Evolutionary conservation across 2,797 vertebrate genomes (phyloP).

Genomic region (Pipistrellus pipistrellus): DNA sequence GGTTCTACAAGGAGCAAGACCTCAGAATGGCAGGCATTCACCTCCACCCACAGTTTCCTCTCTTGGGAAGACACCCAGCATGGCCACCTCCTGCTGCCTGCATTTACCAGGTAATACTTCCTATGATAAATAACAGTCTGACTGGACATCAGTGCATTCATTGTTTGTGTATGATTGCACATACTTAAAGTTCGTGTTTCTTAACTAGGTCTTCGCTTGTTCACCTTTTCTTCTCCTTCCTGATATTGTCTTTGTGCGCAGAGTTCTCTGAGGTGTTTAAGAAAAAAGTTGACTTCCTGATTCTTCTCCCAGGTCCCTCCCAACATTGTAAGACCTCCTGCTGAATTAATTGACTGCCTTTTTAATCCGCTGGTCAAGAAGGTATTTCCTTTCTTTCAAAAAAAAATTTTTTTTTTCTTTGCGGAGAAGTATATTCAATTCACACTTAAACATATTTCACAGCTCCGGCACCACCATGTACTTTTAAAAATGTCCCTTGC

Average conservation of each 20-base stretch:
- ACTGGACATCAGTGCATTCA: not conserved
- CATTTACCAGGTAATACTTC: not conserved
- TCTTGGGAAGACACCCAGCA: not conserved
- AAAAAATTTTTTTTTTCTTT: not conserved
- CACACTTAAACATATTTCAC: slow-evolving; percentile 65
- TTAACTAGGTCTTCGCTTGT: not conserved
- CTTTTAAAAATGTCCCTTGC: slow-evolving; percentile 58
- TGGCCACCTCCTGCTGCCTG: not conserved
- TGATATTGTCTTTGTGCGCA: not conserved
- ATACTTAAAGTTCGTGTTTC: not conserved
- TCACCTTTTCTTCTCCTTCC: not conserved
- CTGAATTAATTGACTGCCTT: slow-evolving; percentile 58
- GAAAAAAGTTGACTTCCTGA: not conserved
- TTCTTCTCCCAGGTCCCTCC: not conserved
- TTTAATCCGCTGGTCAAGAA: slow-evolving; percentile 52
- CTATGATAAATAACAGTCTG: not conserved
- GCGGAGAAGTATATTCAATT: slow-evolving; percentile 50
- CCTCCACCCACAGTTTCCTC: not conserved
- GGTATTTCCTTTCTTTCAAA: not conserved
- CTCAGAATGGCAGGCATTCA: not conserved
- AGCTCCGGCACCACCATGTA: slow-evolving; percentile 52
- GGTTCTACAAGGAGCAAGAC: not conserved
- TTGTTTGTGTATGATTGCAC: not conserved
- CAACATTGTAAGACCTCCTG: not conserved
- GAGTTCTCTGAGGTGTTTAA: not conserved